Evolutionary conservation across 2,888 invertebrate genomes (phyloP).

Genomic region (Calameuta filiformis): DNA sequence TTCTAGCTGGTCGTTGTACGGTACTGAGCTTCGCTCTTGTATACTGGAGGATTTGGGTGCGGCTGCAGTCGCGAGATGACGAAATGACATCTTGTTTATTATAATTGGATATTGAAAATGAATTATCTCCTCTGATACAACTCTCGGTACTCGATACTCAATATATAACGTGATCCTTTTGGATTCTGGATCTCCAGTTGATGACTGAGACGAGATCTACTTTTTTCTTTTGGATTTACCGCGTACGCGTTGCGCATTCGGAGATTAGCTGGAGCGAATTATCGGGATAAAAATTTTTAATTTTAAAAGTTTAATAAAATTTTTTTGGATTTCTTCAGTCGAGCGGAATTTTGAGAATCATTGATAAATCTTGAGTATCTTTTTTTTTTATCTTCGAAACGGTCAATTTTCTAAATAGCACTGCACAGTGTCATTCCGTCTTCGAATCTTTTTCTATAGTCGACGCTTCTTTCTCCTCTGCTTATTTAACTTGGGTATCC

Average conservation of each 20-base stretch:
- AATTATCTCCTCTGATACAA: slow-evolving; percentile 23
- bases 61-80: slow-evolving; percentile 29
- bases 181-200: no score
- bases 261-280: no score
- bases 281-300: neutral
- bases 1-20: no score
- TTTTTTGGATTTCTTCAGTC: slow-evolving; percentile 7
- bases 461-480: slow-evolving; percentile 37
- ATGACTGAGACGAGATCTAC: no score
- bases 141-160: neutral
- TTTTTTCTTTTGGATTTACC: no score
- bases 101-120: slow-evolving; percentile 39
- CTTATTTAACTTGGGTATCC: slow-evolving; percentile 30
- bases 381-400: no score
- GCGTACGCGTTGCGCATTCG: no score
- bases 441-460: slow-evolving; percentile 19
- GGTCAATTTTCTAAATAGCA: no score
- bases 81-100: slow-evolving; percentile 45
- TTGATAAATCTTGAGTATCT: no score
- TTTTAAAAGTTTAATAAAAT: neutral
- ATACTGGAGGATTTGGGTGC: slow-evolving; percentile 30
- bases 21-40: neutral
- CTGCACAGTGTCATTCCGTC: no score
- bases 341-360: no score
- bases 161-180: no score